These are phyloP conservation scores for Physocephala rufipes DNA, from an alignment of 2,888 invertebrate genomes.

Conservation along the genomic window DNA sequence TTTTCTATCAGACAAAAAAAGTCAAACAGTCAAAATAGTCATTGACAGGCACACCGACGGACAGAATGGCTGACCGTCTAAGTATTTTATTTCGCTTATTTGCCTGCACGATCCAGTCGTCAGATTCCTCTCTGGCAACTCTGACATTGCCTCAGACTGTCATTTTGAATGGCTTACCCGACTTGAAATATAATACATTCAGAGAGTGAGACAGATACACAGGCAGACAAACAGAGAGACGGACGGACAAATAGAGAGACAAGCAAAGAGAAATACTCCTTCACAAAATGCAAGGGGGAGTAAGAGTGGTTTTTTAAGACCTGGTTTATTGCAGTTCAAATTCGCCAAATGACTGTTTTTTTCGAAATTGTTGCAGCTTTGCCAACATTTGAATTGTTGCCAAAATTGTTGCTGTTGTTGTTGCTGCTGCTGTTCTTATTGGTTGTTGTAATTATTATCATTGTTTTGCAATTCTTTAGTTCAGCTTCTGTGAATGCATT, in stretches of 20 bases:
- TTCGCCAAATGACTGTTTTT: not conserved
- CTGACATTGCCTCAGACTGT: conserved; percentile 20
- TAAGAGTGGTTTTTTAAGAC: no score
- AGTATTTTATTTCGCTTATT: conserved; percentile 13
- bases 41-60: conserved; percentile 19
- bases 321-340: no score
- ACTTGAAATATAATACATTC: conserved; percentile 15
- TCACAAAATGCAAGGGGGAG: no score
- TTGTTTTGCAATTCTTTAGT: not conserved
- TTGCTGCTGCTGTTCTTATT: not conserved
- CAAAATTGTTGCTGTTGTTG: not conserved
- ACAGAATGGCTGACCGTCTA: conserved; percentile 28
- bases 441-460: not conserved
- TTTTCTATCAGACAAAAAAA: conserved; percentile 24
- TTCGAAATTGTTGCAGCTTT: not conserved
- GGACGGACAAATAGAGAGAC: no score
- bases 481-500: conserved; percentile 2
- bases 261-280: no score
- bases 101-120: not conserved
- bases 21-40: no score
- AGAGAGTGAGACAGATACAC: no score
- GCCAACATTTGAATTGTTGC: not conserved
- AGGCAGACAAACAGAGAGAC: no score
- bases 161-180: conserved; percentile 30
- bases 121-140: conserved; percentile 19